Evolutionary conservation across 1,140 invertebrate genomes (phyloP), one percentile per base, ranked within the genome.

Genomic region (Heterodera schachtii): DNA sequence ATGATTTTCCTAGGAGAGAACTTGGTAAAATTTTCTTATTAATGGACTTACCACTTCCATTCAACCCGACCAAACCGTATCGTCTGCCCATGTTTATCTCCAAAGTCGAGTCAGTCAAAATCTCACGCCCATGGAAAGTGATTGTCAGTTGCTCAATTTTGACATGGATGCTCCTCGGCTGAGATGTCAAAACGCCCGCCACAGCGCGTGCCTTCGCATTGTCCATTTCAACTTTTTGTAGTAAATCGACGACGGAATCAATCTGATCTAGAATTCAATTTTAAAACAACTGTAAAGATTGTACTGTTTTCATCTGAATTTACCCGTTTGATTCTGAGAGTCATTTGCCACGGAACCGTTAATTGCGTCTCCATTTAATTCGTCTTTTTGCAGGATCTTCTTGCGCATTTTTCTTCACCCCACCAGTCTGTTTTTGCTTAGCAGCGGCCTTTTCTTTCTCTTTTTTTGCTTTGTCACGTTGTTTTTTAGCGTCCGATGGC

Each of bases 61-160:
- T 99, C 2, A 95, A 91, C 80, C 98, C 98, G 86, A 99, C 93
- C 0, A 99, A 92, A 85, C 97, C 98, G 91, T 99, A 99, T 85
- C 97, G 93, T 86, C 96, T 92, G 0, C 97, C 96, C 90, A 95
- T 97, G 92, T 98, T 99, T 87, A 99, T 92, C 91, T 99, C 97
- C 0, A 99, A 91, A 90, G 95, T 94, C 0, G 97, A 97, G 90
- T 99, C 98, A 89, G 95, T 94, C 73, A 99, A 92, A 80, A 99
- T 92, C 92, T 99, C 98, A 86, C 93, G 93, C 73, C 98, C 98
- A 90, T 99, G 97, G 91, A 99, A 99, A 73, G 96, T 98, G 76
- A 99, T 95, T 57, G 96, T 97, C 88, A 99, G 94, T 90, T 95
- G 97, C 77, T 95, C 94, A 87, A 99, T 96, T 91, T 99, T 98